Evolutionary conservation across 2,113 vertebrate genomes (phyloP).

Genomic region (Chionodraco myersi): DNA sequence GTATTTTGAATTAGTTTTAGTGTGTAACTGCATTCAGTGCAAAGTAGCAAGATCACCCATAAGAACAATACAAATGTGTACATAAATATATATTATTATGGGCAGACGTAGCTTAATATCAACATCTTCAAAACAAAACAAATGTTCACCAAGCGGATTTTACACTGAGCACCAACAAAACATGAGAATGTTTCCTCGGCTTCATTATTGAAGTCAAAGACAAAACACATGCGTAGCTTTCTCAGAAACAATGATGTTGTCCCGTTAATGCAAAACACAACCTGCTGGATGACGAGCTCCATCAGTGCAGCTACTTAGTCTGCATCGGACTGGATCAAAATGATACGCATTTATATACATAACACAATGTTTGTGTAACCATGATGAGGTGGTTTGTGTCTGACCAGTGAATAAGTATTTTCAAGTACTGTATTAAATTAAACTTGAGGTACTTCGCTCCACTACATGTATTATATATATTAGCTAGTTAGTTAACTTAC

Average conservation of each 20-base stretch:
- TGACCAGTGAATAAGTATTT: not conserved
- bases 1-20: not conserved
- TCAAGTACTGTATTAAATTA: not conserved
- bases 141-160: too few species aligned
- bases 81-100: not conserved
- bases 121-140: not conserved
- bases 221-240: not conserved
- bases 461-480: not conserved
- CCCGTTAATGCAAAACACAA: slow-evolving; percentile 4
- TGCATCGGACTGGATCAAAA: not conserved
- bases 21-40: too few species aligned
- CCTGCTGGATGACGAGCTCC: slow-evolving; percentile 14
- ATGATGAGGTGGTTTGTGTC: not conserved
- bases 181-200: not conserved
- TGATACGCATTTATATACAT: not conserved
- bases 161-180: not conserved
- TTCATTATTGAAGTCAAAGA: not conserved
- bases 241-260: not conserved
- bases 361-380: not conserved
- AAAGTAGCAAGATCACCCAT: not conserved
- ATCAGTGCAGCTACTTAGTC: not conserved
- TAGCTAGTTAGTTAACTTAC: not conserved
- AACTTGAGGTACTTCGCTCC: not conserved
- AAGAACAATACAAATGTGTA: not conserved
- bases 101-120: not conserved